A percentile compares a stretch with the other conserved stretches of the same genome.
Evolutionary conservation across 92 coral and sea anemone genomes (phyloP).

Genomic region (Palythoa grandis): DNA sequence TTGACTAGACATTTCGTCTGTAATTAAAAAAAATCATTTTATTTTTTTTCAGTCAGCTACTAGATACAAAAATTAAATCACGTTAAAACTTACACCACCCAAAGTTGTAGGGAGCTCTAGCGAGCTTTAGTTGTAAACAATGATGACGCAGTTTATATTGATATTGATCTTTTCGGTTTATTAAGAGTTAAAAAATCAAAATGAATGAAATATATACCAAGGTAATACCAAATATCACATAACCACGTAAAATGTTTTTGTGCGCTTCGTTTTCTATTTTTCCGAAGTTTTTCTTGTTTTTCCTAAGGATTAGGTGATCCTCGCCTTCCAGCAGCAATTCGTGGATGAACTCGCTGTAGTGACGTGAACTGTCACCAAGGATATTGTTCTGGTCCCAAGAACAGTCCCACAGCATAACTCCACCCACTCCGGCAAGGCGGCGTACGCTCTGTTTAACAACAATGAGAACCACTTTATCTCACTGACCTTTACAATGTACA

Average conservation of each 20-base stretch:
- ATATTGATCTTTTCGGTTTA: too few relatives aligned
- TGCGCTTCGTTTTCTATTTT: background rate
- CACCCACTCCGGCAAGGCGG: slow-evolving; percentile 20
- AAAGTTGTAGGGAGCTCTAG: too few relatives aligned
- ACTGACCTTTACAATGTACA: too few relatives aligned
- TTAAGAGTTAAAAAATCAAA: too few relatives aligned
- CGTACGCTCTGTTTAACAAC: slow-evolving; percentile 13
- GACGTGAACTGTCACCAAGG: background rate
- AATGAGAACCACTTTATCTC: background rate
- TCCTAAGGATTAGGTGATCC: background rate
- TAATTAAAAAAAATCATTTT: too few relatives aligned
- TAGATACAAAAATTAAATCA: too few relatives aligned
- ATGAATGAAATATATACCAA: too few relatives aligned
- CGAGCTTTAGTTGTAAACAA: too few relatives aligned
- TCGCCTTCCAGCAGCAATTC: background rate
- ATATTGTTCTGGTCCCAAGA: slow-evolving; percentile 37
- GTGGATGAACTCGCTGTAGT: slow-evolving; percentile 32
- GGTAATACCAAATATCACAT: background rate
- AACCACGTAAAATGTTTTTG: background rate
- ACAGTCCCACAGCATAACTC: slow-evolving; percentile 45
- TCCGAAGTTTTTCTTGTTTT: background rate
- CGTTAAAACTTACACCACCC: too few relatives aligned
- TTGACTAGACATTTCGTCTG: too few relatives aligned
- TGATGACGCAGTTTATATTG: too few relatives aligned
- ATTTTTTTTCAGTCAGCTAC: too few relatives aligned